Evolutionary conservation across 1,140 invertebrate species (phyloP).

Genomic region (Leptinotarsa texana): DNA sequence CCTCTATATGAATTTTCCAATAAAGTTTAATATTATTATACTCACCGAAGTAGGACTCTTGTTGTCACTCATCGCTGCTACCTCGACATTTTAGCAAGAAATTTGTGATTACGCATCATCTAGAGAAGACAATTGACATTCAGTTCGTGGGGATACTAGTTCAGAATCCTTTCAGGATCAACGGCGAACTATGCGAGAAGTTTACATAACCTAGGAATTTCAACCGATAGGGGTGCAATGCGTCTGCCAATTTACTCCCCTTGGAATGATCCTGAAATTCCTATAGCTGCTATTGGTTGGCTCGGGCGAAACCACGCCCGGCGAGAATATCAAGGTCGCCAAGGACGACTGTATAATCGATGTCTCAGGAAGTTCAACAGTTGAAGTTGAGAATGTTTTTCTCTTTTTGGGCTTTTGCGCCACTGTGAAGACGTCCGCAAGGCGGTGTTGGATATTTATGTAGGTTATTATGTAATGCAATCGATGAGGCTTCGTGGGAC

Average conservation of each 20-base stretch:
- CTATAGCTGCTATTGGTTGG: conserved; percentile 18
- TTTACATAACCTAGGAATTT: conserved; percentile 30
- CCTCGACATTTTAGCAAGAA: neutral
- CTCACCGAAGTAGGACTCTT: conserved; percentile 35
- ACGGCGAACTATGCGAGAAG: neutral
- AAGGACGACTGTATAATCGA: conserved; percentile 23
- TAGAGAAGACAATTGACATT: neutral
- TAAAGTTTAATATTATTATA: neutral
- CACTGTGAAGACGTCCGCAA: neutral
- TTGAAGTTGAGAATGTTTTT: conserved; percentile 7
- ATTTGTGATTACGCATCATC: neutral
- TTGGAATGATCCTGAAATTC: conserved; percentile 4
- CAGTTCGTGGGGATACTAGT: neutral
- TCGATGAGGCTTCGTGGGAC: conserved; percentile 7
- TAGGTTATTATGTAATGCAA: neutral
- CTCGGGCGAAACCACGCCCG: neutral
- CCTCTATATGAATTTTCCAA: no score
- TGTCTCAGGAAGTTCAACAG: conserved; percentile 29
- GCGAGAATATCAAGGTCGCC: conserved; percentile 13
- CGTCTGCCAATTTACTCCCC: conserved; percentile 28
- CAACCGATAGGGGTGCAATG: conserved; percentile 25
- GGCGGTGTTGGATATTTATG: neutral
- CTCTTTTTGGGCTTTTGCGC: neutral
- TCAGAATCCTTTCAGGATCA: neutral
- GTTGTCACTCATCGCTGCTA: conserved; percentile 28